phyloP scores from a whole-genome alignment of 2,888 invertebrate genomes.

The Euspilapteryx auroguttella region DNA sequence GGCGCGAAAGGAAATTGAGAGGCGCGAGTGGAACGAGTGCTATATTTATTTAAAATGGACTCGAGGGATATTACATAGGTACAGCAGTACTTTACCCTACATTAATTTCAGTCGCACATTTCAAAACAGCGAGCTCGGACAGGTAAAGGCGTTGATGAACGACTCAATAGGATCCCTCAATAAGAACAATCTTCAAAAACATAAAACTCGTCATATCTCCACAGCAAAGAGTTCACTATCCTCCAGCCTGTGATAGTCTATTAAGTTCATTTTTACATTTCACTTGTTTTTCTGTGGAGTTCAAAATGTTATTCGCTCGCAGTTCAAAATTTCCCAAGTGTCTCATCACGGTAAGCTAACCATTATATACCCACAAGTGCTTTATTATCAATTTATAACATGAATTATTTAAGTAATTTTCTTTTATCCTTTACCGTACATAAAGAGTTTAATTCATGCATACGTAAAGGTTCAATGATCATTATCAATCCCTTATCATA shows the following conservation, averaged over 20 bases:
- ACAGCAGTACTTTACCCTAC: slow-evolving; percentile 8
- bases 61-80: slow-evolving; percentile 7
- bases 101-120: slow-evolving; percentile 10
- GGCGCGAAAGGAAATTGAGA: too few relatives aligned
- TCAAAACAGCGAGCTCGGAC: slow-evolving; percentile 11
- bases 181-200: slow-evolving; percentile 10
- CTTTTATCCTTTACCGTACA: too few relatives aligned
- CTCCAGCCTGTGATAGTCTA: neutral
- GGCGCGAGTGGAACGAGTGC: too few relatives aligned
- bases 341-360: slow-evolving; percentile 12
- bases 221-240: slow-evolving; percentile 5
- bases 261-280: slow-evolving; percentile 10
- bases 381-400: slow-evolving; percentile 8
- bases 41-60: slow-evolving; percentile 9
- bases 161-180: slow-evolving; percentile 11
- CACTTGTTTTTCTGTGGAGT: slow-evolving; percentile 11
- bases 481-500: too few relatives aligned
- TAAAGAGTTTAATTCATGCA: too few relatives aligned
- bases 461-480: too few relatives aligned
- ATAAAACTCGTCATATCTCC: slow-evolving; percentile 9
- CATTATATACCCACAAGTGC: slow-evolving; percentile 13
- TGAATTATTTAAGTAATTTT: neutral
- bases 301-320: slow-evolving; percentile 13
- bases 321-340: slow-evolving; percentile 16
- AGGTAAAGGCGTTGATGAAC: slow-evolving; percentile 15